Percentiles rank a stretch among this genome's conserved stretches.
These are phyloP conservation scores for Leptothorax acervorum DNA, from an alignment of 2,888 invertebrate genomes.

Conservation along the genomic window DNA sequence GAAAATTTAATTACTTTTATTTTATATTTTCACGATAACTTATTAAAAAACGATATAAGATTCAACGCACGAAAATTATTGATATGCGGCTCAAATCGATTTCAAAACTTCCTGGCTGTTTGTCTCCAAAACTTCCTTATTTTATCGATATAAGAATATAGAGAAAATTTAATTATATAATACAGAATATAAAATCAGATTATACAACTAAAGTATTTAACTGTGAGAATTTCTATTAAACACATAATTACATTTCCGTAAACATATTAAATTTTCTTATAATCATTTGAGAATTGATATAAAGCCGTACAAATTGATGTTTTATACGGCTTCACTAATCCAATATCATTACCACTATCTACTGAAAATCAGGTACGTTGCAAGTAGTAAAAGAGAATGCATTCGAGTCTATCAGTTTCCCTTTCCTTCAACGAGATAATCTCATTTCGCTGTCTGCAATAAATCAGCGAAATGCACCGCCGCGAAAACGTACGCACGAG, in stretches of 20 bases:
- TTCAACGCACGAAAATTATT: background rate
- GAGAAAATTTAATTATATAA: background rate
- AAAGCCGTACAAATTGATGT: no score
- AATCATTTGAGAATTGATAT: background rate
- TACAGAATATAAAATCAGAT: background rate
- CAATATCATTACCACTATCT: background rate
- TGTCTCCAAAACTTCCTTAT: background rate
- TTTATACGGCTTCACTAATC: background rate
- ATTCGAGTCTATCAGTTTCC: slow-evolving; percentile 35
- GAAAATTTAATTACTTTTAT: background rate
- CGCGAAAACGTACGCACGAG: background rate
- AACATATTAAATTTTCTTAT: background rate
- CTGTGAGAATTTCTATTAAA: background rate
- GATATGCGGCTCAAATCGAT: background rate
- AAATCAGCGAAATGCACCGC: slow-evolving; percentile 19
- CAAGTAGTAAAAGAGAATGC: slow-evolving; percentile 8
- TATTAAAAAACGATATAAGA: background rate
- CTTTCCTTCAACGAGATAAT: slow-evolving; percentile 33
- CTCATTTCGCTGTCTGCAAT: slow-evolving; percentile 18
- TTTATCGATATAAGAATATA: background rate
- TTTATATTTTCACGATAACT: background rate
- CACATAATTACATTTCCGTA: background rate
- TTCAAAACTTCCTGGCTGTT: background rate
- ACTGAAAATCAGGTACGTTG: background rate
- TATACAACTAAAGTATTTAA: background rate